Evolutionary conservation across 2,888 invertebrate genomes (phyloP).

Genomic region (Chaetogeoica ovagalla): DNA sequence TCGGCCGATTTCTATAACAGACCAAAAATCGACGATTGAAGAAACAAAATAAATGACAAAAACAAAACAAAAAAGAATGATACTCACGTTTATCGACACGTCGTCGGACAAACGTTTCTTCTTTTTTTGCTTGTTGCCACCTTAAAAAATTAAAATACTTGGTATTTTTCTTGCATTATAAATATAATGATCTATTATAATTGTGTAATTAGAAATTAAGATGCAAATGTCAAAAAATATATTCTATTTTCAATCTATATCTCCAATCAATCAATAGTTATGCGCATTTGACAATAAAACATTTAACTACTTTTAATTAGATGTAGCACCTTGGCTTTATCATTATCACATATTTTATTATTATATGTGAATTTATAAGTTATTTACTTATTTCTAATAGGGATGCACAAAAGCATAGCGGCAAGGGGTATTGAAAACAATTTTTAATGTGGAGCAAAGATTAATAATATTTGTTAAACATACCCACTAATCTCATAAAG

Average conservation of each 20-base stretch:
- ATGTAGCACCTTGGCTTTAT: too few relatives aligned
- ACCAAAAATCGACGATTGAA: conserved; percentile 37
- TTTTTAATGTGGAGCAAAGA: too few relatives aligned
- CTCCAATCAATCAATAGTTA: background rate
- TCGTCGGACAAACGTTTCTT: conserved; percentile 53
- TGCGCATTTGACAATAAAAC: background rate
- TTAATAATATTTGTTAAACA: too few relatives aligned
- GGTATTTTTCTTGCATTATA: conserved; percentile 31
- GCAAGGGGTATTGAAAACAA: too few relatives aligned
- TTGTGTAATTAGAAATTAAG: conserved; percentile 9
- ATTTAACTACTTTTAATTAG: too few relatives aligned
- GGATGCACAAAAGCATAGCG: too few relatives aligned
- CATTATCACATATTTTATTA: too few relatives aligned
- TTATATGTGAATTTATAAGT: too few relatives aligned
- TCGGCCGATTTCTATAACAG: conserved; percentile 49
- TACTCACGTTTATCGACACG: conserved; percentile 52
- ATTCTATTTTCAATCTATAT: background rate
- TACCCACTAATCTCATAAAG: too few relatives aligned
- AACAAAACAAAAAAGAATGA: conserved; percentile 29
- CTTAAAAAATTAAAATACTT: conserved; percentile 52
- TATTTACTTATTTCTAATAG: too few relatives aligned
- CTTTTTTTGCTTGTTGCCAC: conserved; percentile 52
- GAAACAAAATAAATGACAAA: conserved; percentile 31
- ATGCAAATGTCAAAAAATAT: background rate
- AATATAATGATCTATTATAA: conserved; percentile 15